Base-by-base conservation (phyloP, 2,113 vertebrate genomes). In the Oreocharis arfaki region DNA sequence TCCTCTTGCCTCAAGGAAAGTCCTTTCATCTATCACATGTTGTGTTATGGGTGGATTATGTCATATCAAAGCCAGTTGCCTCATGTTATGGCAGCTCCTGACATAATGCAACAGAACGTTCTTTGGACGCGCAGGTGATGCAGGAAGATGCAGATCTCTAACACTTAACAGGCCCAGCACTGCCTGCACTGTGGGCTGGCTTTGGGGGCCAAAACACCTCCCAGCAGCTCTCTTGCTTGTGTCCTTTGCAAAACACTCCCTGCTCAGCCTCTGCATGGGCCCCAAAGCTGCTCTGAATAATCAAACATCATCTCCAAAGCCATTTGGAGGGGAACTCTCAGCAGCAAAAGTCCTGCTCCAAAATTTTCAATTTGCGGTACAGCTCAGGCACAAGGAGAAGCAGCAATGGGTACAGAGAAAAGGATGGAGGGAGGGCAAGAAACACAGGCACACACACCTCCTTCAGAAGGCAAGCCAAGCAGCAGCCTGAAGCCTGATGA, bases 1-100 rank as follows among this genome's bases (percentile, higher is more conserved):
- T 90, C 88, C 80, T 64, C 84, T 89, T 93, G 96, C 97, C 92
- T 93, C 68, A n/a, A 92, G 96, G 81, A 80, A 96, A 82, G 87
- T 91, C 63, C 71, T 96, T 96, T 95, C 82, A 96, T 97, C 90
- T 88, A 57, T 94, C 84, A 83, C 93, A 78, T 64, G 71, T 76
- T 96, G 75, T 75, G 74, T 88, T 93, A 77, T 18, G 76, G 81
- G 74, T 88, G 87, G 83, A 95, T 96, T 94, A 95, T 95, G 96
- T 96, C 93, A 95, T 93, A 91, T 96, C 90, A 89, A 91, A 96
- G 95, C 80, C 87, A 95, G 89, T 97, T 96, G 87, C 92, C 76
- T 97, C 81, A 83, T 70, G 57, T 84, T 93, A 84, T 88, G 92
- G 94, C 92, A 93, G 68, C 61, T 86, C 57, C 86, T 96, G 86